Percentiles rank a stretch among this genome's conserved stretches.
phyloP scores from a whole-genome alignment of 2,797 vertebrate species.

The Nannoperca australis region DNA sequence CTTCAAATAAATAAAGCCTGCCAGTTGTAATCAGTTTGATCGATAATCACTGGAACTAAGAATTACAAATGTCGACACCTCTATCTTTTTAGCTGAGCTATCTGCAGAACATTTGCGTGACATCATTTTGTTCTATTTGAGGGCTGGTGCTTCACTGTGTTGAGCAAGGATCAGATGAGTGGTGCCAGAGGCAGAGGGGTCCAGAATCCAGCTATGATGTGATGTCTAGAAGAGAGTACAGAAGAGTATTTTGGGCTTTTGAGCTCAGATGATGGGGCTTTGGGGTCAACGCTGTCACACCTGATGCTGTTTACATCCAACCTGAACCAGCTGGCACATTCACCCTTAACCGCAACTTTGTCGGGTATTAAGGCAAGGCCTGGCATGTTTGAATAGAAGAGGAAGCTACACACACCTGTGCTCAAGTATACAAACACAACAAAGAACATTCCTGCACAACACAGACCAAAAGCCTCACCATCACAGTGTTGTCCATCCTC shows the following conservation, averaged over 20 bases:
- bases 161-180: constrained; percentile 62
- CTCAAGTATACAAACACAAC: constrained; percentile 38
- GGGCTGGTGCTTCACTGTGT: constrained; percentile 65
- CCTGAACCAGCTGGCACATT: constrained; percentile 69
- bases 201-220: constrained; percentile 80
- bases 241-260: constrained; percentile 67
- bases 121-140: constrained; percentile 75
- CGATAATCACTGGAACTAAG: constrained; percentile 50
- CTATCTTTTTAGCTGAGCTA: constrained; percentile 56
- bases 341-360: constrained; percentile 10
- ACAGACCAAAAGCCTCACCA: constrained; percentile 68
- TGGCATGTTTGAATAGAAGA: constrained; percentile 38
- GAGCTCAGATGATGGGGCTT: constrained; percentile 62
- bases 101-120: constrained; percentile 64
- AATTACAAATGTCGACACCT: constrained; percentile 69
- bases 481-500: constrained; percentile 83
- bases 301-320: constrained; percentile 81
- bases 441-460: constrained; percentile 30
- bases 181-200: constrained; percentile 68
- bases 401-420: constrained; percentile 41
- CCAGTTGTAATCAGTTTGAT: constrained; percentile 68
- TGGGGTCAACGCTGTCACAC: constrained; percentile 76
- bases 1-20: constrained; percentile 65
- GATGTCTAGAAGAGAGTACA: constrained; percentile 70
- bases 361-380: constrained; percentile 13